Percentiles rank a stretch among this genome's conserved stretches.
phyloP scores from a whole-genome alignment of 2,888 invertebrate species.

The Meiosimyza platycephala region DNA sequence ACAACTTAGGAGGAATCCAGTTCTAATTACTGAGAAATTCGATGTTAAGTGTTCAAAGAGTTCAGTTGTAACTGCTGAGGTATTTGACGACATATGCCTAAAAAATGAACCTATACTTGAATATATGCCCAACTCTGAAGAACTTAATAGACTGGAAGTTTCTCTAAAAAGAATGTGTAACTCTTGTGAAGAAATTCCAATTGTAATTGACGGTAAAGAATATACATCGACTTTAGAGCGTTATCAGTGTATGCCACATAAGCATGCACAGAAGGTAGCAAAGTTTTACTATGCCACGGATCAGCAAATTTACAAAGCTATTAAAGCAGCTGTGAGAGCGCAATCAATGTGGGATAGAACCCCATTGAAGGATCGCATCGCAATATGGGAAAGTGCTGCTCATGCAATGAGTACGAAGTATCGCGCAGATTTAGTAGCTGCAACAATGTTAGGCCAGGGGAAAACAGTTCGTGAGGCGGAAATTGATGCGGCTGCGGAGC shows the following conservation, averaged over 20 bases:
- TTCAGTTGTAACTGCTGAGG: constrained; percentile 67
- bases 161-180: constrained; percentile 75
- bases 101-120: constrained; percentile 81
- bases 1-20: no score
- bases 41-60: background rate
- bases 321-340: constrained; percentile 78
- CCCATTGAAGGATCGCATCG: constrained; percentile 80
- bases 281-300: constrained; percentile 90
- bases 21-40: no score
- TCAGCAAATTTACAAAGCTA: constrained; percentile 84
- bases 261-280: constrained; percentile 85
- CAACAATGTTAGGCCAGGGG: constrained; percentile 96
- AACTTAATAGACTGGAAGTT: constrained; percentile 78
- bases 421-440: constrained; percentile 88
- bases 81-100: constrained; percentile 75
- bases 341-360: constrained; percentile 88
- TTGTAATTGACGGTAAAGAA: constrained; percentile 90
- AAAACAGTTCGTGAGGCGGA: constrained; percentile 96
- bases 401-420: constrained; percentile 88
- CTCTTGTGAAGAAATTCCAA: constrained; percentile 84
- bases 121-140: constrained; percentile 84
- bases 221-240: constrained; percentile 77
- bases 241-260: constrained; percentile 88
- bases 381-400: constrained; percentile 88
- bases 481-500: constrained; percentile 93